Evolutionary conservation across 2,797 vertebrate species (phyloP).

Genomic region (Sternotherus odoratus): DNA sequence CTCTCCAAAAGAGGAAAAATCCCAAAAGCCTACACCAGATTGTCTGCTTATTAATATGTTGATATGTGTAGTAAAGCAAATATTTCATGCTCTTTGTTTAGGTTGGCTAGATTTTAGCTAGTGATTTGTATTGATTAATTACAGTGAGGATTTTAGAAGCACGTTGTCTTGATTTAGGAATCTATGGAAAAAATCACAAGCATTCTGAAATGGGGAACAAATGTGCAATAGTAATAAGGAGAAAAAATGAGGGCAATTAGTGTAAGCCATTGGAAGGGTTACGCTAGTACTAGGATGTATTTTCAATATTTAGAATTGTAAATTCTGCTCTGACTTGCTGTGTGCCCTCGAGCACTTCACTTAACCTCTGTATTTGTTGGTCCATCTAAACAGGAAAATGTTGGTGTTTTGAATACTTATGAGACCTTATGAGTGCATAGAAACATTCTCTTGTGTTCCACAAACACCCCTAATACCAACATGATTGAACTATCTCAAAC

Average conservation of each 20-base stretch:
- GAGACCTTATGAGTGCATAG: background rate
- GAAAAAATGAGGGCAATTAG: background rate
- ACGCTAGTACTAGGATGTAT: background rate
- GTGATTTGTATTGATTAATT: background rate
- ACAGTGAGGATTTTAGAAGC: background rate
- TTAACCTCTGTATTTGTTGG: background rate
- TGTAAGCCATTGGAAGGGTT: background rate
- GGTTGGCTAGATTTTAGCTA: background rate
- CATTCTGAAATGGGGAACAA: background rate
- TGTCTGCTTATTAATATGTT: slow-evolving; percentile 3
- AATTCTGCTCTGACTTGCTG: background rate
- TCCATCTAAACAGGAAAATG: background rate
- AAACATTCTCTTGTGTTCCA: too few relatives aligned
- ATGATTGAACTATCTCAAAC: background rate
- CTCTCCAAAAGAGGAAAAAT: background rate
- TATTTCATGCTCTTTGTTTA: slow-evolving; percentile 11
- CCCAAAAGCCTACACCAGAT: background rate
- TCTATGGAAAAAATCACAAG: background rate
- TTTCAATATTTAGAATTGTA: background rate
- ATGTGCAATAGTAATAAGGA: background rate
- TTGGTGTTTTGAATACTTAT: background rate
- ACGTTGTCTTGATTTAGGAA: background rate
- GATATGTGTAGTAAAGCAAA: background rate
- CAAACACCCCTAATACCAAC: too few relatives aligned
- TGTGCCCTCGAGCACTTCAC: background rate